Percentiles rank a stretch among this genome's conserved stretches.
phyloP scores from a whole-genome alignment of 2,113 vertebrate species.

The Polyodon spathula region DNA sequence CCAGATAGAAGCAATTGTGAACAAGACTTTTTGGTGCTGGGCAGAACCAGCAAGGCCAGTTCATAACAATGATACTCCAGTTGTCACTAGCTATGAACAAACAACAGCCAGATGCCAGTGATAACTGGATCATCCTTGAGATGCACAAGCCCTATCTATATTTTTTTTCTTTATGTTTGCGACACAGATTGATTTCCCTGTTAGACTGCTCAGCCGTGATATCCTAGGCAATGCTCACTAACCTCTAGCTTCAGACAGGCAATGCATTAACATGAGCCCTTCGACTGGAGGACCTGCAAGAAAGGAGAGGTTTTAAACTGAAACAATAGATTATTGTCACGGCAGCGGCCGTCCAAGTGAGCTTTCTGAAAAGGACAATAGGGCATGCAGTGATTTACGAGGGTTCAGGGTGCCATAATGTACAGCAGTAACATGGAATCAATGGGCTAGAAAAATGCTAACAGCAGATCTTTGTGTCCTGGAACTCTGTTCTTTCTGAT shows the following conservation, averaged over 20 bases:
- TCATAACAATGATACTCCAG: too few relatives aligned
- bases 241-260: conserved; percentile 31
- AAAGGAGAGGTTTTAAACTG: conserved; percentile 46
- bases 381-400: conserved; percentile 66
- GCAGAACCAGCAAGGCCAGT: too few relatives aligned
- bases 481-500: conserved; percentile 53
- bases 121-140: too few relatives aligned
- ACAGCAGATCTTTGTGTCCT: conserved; percentile 66
- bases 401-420: conserved; percentile 60
- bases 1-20: too few relatives aligned
- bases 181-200: conserved; percentile 35
- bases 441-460: conserved; percentile 76
- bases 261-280: conserved; percentile 40
- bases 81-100: too few relatives aligned
- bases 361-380: conserved; percentile 59
- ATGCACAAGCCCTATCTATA: conserved; percentile 19
- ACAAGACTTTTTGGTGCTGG: too few relatives aligned
- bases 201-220: conserved; percentile 24
- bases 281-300: conserved; percentile 37
- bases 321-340: conserved; percentile 67
- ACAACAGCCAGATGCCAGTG: too few relatives aligned
- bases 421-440: conserved; percentile 68
- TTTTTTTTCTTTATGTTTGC: conserved; percentile 14
- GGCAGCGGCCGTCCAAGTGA: conserved; percentile 46
- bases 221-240: conserved; percentile 30